A percentile compares a stretch with the other conserved stretches of the same genome.
These are phyloP conservation scores for Alethe castanea DNA, from an alignment of 2,113 vertebrate species.

Conservation along the genomic window DNA sequence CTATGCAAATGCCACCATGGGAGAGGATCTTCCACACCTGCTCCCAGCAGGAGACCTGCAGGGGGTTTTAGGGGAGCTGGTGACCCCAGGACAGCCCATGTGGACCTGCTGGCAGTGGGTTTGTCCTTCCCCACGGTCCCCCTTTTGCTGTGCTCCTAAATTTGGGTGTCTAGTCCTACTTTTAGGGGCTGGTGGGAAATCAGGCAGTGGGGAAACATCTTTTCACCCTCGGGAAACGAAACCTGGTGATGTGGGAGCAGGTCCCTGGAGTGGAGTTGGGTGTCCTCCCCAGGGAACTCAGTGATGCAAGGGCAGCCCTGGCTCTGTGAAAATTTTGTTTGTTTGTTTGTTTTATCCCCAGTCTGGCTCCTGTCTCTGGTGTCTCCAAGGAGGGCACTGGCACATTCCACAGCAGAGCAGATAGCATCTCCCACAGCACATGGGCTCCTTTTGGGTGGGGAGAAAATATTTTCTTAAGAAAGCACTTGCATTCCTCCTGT, in stretches of 20 bases:
- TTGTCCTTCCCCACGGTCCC: background rate
- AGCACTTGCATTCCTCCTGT: background rate
- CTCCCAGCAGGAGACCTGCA: background rate
- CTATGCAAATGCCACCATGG: background rate
- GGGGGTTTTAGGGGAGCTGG: background rate
- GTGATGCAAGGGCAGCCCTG: background rate
- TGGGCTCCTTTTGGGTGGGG: background rate
- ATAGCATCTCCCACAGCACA: background rate
- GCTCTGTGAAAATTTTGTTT: background rate
- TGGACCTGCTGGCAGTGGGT: background rate
- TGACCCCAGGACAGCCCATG: rapidly evolving
- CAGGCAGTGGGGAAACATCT: background rate
- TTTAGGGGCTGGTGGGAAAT: background rate
- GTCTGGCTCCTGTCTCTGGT: background rate
- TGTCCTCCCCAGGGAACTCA: background rate
- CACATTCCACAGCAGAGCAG: background rate
- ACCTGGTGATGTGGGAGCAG: rapidly evolving
- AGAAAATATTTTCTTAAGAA: constrained; percentile 4
- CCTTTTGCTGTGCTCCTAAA: background rate
- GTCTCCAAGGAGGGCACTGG: background rate
- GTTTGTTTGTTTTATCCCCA: background rate
- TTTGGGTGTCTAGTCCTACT: rapidly evolving
- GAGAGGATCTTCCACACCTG: background rate
- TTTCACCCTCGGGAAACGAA: background rate
- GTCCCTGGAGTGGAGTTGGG: rapidly evolving